Percentiles rank a stretch among this genome's conserved stretches.
Evolutionary conservation across 2,113 vertebrate genomes (phyloP).

Genomic region (Tamias sibiricus): DNA sequence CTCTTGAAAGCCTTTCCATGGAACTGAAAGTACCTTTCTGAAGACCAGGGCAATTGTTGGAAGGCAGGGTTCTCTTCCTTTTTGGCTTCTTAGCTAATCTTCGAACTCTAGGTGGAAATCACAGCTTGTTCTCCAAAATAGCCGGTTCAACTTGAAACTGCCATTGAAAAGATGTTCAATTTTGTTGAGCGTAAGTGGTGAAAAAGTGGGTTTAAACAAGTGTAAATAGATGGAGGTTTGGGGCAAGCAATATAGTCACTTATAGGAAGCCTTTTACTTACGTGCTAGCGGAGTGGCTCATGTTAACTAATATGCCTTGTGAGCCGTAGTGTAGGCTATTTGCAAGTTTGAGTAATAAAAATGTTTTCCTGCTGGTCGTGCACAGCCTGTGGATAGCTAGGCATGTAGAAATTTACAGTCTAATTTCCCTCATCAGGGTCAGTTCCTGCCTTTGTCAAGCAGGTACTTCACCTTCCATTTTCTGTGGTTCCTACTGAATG

Average conservation of each 20-base stretch:
- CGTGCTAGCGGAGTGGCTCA: neutral
- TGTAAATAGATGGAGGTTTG: neutral
- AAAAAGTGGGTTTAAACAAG: neutral
- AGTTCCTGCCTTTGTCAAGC: neutral
- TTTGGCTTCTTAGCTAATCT: neutral
- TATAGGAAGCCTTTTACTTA: neutral
- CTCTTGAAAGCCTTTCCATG: neutral
- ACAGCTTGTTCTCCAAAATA: slow-evolving; percentile 19
- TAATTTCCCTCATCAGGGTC: neutral
- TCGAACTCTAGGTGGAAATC: neutral
- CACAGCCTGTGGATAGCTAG: accelerated
- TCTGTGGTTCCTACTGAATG: neutral
- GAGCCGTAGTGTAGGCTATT: neutral
- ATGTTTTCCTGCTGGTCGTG: neutral
- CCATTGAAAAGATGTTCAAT: neutral
- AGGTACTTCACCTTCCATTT: neutral
- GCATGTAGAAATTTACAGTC: neutral
- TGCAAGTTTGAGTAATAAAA: neutral
- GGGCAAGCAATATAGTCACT: neutral
- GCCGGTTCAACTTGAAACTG: neutral
- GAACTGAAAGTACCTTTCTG: neutral
- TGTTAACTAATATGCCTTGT: neutral
- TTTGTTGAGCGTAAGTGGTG: neutral
- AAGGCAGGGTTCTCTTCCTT: neutral
- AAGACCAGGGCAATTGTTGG: neutral